These are phyloP conservation scores for Elysia chlorotica DNA, from an alignment of 1,140 invertebrate genomes.

Conservation along the genomic window DNA sequence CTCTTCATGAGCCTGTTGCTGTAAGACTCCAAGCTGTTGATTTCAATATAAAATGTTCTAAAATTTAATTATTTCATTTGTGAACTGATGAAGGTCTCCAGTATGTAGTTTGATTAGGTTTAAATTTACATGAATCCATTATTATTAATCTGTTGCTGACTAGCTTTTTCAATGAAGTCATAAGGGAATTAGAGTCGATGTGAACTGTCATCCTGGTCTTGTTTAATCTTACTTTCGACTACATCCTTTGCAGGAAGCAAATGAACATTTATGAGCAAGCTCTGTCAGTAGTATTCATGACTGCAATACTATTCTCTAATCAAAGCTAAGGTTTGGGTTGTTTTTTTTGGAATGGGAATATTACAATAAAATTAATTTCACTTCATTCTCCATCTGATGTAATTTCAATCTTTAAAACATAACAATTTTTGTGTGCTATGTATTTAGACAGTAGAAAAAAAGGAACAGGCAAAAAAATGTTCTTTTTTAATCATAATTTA, in stretches of 20 bases:
- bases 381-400: background rate
- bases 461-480: no score
- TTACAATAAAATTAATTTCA: background rate
- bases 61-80: background rate
- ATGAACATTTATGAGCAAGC: no score
- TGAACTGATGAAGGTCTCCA: no score
- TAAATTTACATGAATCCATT: background rate
- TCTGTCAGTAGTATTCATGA: no score
- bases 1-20: constrained; percentile 51
- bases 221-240: no score
- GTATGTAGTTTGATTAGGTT: background rate
- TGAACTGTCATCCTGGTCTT: no score
- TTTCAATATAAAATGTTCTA: no score
- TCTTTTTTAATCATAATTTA: background rate
- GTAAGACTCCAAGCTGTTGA: constrained; percentile 24
- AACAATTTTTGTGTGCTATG: background rate
- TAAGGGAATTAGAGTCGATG: no score
- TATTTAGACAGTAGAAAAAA: no score
- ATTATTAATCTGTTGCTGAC: background rate
- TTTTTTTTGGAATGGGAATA: background rate
- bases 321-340: no score
- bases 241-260: no score
- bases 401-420: background rate
- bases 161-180: background rate
- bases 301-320: no score